Base-by-base conservation (phyloP, 2,888 invertebrate species). In the Agrochola macilenta region DNA sequence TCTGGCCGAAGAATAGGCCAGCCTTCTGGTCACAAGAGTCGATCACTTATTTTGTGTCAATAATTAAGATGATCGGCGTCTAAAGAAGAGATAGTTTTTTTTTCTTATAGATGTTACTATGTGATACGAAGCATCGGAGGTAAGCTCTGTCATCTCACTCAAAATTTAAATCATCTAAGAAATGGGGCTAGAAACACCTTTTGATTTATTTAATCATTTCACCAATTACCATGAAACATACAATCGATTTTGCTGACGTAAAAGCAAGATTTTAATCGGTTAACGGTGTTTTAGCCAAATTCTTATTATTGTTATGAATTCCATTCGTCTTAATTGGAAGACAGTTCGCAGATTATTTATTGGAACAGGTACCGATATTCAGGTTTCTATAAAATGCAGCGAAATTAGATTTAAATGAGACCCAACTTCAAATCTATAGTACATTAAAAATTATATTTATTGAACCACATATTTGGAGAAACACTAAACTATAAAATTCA, bases 181-280 rank as follows among this genome's bases (percentile, higher is more conserved):
- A 61, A 61, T 61, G 35, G 1, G 17, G 14, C 46, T 17, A 49
- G 23, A 30, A 80, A 69, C 7, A 35, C 35, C n/a, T 46, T 74
- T 76, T 63, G 39, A 74, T 76, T 69, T 52, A 77, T 71, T 65
- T 54, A 14, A 46, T 57, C 60, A 75, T 72, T 76, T 79, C 49
- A 54, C 5, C 26, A 69, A 81, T 85, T 23, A 70, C 71, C 77
- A 71, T 80, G 66, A 30, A 70, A 74, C 65, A 82, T 81, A 70
- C 78, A 82, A 82, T 68, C 69, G n/a, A 78, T 78, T 75, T 60
- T 30, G n/a, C 66, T 81, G 70, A 76, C 66, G 69, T 74, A 49
- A 69, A 76, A 77, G n/a, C 73, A 8, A 76, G n/a, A 73, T 79
- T 79, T 79, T 75, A 71, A 83, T 86, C 12, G 65, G 75, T 30